Percentiles rank a stretch among this genome's conserved stretches.
Evolutionary conservation across 2,113 vertebrate species (phyloP).

Genomic region (Ciconia maguari): DNA sequence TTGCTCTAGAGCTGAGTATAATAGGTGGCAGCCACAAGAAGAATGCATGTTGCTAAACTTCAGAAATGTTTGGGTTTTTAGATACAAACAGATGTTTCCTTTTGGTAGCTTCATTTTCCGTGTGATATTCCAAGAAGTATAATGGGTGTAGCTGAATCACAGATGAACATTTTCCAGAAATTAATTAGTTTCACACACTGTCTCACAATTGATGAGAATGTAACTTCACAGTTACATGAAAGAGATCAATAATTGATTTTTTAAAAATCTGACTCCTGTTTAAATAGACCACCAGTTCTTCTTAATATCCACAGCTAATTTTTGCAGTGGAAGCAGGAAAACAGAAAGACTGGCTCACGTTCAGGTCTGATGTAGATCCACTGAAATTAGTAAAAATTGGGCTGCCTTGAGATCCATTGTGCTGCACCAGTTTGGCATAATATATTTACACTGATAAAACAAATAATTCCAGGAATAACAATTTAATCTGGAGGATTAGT

Average conservation of each 20-base stretch:
- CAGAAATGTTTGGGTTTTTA: conserved; percentile 31
- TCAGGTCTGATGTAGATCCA: background rate
- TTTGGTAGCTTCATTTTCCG: conserved; percentile 57
- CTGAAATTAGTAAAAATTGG: background rate
- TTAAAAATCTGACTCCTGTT: background rate
- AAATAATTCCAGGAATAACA: background rate
- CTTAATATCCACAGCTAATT: background rate
- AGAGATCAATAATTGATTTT: background rate
- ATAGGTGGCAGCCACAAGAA: conserved; percentile 47
- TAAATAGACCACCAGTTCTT: background rate
- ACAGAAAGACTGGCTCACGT: background rate
- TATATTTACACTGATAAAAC: background rate
- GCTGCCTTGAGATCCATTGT: background rate
- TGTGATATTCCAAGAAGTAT: conserved; percentile 23
- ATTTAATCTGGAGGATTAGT: background rate
- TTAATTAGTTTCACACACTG: conserved; percentile 31
- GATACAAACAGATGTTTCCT: conserved; percentile 72
- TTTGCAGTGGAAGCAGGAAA: background rate
- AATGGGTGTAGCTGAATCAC: background rate
- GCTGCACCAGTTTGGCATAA: background rate
- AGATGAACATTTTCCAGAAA: conserved; percentile 16
- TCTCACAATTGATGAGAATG: background rate
- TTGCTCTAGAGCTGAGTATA: conserved; percentile 33
- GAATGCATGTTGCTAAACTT: conserved; percentile 58
- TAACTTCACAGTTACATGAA: background rate